Evolutionary conservation across 2,888 invertebrate species (phyloP).

Genomic region (Agrilus biguttatus): DNA sequence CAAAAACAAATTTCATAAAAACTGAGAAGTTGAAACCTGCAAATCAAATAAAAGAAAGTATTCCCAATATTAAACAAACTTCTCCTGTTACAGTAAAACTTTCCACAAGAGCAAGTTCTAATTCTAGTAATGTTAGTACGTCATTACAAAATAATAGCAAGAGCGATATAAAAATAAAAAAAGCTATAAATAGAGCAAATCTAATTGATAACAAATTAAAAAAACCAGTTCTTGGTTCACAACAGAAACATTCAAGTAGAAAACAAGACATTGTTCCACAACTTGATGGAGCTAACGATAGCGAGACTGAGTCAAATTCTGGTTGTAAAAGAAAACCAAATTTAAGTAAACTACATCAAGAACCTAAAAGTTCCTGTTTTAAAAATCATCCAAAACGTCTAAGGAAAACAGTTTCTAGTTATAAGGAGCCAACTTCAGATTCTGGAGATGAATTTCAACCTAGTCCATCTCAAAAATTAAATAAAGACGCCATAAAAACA

Average conservation of each 20-base stretch:
- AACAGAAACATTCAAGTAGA: neutral
- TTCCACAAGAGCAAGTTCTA: too few species aligned
- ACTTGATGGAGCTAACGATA: slow-evolving; percentile 15
- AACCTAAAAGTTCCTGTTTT: slow-evolving; percentile 7
- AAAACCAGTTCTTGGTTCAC: neutral
- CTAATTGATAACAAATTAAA: neutral
- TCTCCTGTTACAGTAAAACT: too few species aligned
- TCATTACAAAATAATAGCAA: too few species aligned
- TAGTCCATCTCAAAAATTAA: neutral
- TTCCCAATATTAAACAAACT: too few species aligned
- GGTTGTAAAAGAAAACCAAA: slow-evolving; percentile 16
- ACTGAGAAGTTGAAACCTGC: too few species aligned
- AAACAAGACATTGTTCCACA: slow-evolving; percentile 12
- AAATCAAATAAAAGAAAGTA: too few species aligned
- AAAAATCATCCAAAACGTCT: slow-evolving; percentile 13
- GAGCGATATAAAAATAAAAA: neutral
- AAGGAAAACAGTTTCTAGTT: slow-evolving; percentile 9
- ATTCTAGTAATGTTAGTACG: too few species aligned
- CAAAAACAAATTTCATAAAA: too few species aligned
- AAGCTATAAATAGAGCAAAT: slow-evolving; percentile 1
- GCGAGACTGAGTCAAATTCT: slow-evolving; percentile 6
- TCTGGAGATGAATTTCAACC: slow-evolving; percentile 19
- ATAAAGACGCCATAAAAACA: neutral
- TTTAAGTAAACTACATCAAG: slow-evolving; percentile 15
- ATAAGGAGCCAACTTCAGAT: slow-evolving; percentile 10